phyloP scores from a whole-genome alignment of 2,113 vertebrate genomes.

The Austrofundulus limnaeus region DNA sequence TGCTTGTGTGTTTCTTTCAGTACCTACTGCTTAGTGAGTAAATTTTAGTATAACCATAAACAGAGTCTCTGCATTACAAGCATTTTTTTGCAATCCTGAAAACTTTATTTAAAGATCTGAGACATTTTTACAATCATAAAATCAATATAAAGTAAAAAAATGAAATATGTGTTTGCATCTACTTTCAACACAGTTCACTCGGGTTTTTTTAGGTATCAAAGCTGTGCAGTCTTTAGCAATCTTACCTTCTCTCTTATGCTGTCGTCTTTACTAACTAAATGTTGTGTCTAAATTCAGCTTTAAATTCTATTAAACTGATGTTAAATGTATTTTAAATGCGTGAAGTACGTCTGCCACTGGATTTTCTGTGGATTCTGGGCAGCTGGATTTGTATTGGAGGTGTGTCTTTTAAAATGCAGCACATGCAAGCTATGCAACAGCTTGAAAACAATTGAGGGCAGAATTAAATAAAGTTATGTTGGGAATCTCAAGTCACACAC shows the following conservation, averaged over 20 bases:
- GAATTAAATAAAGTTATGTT: not conserved
- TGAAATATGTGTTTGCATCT: too few relatives aligned
- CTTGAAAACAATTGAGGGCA: not conserved
- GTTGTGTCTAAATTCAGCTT: not conserved
- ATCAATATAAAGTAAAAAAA: too few relatives aligned
- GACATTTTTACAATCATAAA: too few relatives aligned
- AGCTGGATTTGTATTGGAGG: not conserved
- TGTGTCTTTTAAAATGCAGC: not conserved
- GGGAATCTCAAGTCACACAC: not conserved
- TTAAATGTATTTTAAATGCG: not conserved
- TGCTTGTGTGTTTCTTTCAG: slow-evolving; percentile 33
- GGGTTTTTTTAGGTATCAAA: too few relatives aligned
- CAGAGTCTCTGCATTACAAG: not conserved
- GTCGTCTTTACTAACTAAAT: not conserved
- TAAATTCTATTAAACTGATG: not conserved
- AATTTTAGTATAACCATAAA: slow-evolving; percentile 6
- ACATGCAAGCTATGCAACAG: not conserved
- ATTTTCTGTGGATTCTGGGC: too few relatives aligned
- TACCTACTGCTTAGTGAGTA: slow-evolving; percentile 16
- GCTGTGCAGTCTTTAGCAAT: too few relatives aligned
- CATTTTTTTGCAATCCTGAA: too few relatives aligned
- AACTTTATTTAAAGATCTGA: too few relatives aligned
- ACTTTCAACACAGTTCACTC: too few relatives aligned
- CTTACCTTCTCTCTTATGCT: not conserved
- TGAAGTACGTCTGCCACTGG: not conserved